Evolutionary conservation across 2,113 vertebrate genomes (phyloP), one percentile per base, ranked within the genome.

Genomic region (Panthera uncia): DNA sequence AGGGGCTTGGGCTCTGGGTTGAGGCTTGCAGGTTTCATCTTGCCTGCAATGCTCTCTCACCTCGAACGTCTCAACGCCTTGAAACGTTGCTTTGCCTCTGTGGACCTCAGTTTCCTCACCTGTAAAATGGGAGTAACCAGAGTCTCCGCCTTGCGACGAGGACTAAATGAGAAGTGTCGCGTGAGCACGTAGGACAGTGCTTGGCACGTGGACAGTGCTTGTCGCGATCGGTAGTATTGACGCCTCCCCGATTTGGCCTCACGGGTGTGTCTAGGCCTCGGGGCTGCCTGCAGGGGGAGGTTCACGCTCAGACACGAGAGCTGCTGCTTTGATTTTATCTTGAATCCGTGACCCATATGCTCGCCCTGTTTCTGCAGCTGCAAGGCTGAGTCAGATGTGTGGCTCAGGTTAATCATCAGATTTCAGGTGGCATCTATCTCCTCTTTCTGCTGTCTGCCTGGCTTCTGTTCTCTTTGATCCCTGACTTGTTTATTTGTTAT

Each of bases 401-500:
- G 36, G 61, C 50, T 84, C 31, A 5, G 81, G 87, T 84, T 80
- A 65, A 93, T 91, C 23, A 27, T 52, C 78, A 57, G 50, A 25
- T 63, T 89, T 86, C 45, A 21, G 19, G 50, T 83, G 93, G 68
- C 61, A 31, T 36, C 73, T 65, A 27, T 36, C 73, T 65, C 36
- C 19, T 65, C 82, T 63, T 93, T 63, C 74, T 68, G 83, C 65
- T 85, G 38, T 82, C 85, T 73, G 68, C 68, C 7, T 41, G 55
- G 79, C 71, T 76, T 84, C 48, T 84, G 9, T 92, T 96, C 89
- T 87, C 89, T 94, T 69, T 92, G 52, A 96, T 65, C 91, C 45
- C 86, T 95, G 66, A 73, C 9, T 97, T 85, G 86, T 95, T 89
- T 95, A 38, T 95, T 85, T 94, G 89, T 71, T 79, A 82, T 65